Evolutionary conservation across 1,140 invertebrate genomes (phyloP).

Genomic region (Penaeus vannamei): DNA sequence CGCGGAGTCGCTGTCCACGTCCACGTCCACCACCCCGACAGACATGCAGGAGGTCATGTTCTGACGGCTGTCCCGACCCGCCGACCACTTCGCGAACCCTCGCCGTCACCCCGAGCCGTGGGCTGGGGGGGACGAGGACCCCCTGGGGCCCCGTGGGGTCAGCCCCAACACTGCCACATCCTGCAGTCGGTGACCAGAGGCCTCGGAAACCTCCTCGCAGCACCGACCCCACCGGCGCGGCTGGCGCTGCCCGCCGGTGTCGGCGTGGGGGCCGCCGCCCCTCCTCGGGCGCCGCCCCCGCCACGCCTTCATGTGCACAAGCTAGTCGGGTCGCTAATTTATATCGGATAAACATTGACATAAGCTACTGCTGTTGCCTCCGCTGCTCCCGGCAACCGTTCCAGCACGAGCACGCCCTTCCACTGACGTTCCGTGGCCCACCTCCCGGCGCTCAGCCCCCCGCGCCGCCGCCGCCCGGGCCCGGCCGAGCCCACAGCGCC

Average conservation of each 20-base stretch:
- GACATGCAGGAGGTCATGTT: constrained; percentile 60
- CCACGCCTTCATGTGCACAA: constrained; percentile 63
- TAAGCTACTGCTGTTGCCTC: constrained; percentile 58
- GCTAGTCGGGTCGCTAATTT: constrained; percentile 65
- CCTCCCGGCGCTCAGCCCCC: neutral
- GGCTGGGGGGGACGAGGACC: constrained; percentile 23
- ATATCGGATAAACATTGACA: constrained; percentile 63
- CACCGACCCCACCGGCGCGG: constrained; percentile 52
- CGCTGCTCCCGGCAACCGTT: constrained; percentile 50
- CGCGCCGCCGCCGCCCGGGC: neutral
- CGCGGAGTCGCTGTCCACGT: constrained; percentile 23
- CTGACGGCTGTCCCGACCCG: constrained; percentile 51
- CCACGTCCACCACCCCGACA: constrained; percentile 55
- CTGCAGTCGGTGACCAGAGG: constrained; percentile 63
- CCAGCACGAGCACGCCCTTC: neutral
- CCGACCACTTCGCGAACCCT: constrained; percentile 43
- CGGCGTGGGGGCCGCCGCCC: constrained; percentile 60
- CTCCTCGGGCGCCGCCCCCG: constrained; percentile 52
- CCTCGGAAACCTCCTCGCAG: constrained; percentile 50
- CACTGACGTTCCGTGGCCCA: neutral
- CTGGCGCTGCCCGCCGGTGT: constrained; percentile 58
- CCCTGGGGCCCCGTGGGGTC: constrained; percentile 45
- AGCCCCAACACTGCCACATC: constrained; percentile 64
- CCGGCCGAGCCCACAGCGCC: neutral
- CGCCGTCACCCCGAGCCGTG: constrained; percentile 17